Percentiles rank a stretch among this genome's conserved stretches.
Evolutionary conservation across 2,113 vertebrate genomes (phyloP).

Genomic region (Chionomys nivalis): DNA sequence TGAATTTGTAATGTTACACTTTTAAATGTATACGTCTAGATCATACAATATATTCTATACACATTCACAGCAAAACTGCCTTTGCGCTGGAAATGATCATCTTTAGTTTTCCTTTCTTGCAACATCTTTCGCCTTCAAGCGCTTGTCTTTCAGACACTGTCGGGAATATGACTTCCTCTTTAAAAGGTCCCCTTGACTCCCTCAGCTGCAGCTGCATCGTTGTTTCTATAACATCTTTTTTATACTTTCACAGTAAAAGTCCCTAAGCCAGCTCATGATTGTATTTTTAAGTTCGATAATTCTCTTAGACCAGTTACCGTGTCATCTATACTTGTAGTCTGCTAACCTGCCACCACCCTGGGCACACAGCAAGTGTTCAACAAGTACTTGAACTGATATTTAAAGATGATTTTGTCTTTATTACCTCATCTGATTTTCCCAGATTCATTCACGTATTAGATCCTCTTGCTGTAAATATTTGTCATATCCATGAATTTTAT

Average conservation of each 20-base stretch:
- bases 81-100: constrained; percentile 30
- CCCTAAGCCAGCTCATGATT: not conserved
- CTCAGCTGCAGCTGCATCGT: not conserved
- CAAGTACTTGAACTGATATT: constrained; percentile 34
- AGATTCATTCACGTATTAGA: not conserved
- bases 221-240: not conserved
- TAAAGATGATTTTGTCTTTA: constrained; percentile 52
- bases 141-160: not conserved
- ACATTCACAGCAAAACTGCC: constrained; percentile 12
- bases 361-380: not conserved
- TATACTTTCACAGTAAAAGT: not conserved
- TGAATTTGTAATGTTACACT: constrained; percentile 40
- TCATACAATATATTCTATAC: constrained; percentile 20
- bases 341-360: not conserved
- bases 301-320: not conserved
- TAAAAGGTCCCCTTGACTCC: not conserved
- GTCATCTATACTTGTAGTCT: constrained; percentile 16
- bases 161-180: not conserved
- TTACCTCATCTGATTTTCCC: constrained; percentile 56
- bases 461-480: constrained; percentile 42
- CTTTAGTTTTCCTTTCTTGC: not conserved
- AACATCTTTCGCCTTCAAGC: not conserved
- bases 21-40: constrained; percentile 36
- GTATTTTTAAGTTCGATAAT: constrained; percentile 31
- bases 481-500: constrained; percentile 26